These are phyloP conservation scores for Symphodus melops DNA, from an alignment of 2,113 vertebrate species.

Conservation along the genomic window DNA sequence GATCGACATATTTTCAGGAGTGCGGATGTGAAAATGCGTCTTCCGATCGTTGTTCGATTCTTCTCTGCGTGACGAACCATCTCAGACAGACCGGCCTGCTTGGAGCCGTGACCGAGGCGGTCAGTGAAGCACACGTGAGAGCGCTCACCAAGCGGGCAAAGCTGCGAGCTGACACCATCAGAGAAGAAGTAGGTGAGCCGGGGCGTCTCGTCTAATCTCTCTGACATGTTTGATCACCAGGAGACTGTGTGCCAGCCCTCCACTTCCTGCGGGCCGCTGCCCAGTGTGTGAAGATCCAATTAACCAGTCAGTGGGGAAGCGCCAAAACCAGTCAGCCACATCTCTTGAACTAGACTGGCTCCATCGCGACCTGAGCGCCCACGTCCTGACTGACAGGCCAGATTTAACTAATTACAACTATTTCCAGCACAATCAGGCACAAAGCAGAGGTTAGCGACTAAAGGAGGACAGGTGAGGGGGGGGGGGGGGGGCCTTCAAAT, in stretches of 20 bases:
- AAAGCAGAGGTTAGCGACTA: conserved; percentile 75
- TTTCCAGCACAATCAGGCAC: conserved; percentile 77
- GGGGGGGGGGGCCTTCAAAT: conserved; percentile 72
- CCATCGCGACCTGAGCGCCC: conserved; percentile 70
- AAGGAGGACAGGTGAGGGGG: conserved; percentile 42
- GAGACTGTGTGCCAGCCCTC: conserved; percentile 69
- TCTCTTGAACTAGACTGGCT: conserved; percentile 80
- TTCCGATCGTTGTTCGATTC: too few relatives aligned
- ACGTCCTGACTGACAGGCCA: conserved; percentile 78
- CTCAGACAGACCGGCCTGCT: not conserved
- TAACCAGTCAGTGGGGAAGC: conserved; percentile 87
- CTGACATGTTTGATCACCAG: conserved; percentile 87
- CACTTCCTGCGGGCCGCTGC: conserved; percentile 82
- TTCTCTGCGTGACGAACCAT: not conserved
- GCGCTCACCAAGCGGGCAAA: conserved; percentile 44
- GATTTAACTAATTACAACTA: conserved; percentile 89
- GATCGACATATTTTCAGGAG: too few relatives aligned
- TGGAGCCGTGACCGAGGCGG: conserved; percentile 15
- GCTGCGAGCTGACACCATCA: conserved; percentile 41
- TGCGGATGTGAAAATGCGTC: too few relatives aligned
- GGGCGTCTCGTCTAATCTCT: conserved; percentile 77
- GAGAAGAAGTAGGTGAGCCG: conserved; percentile 49
- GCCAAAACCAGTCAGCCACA: conserved; percentile 86
- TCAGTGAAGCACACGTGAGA: conserved; percentile 14
- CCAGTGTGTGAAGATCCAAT: conserved; percentile 94